phyloP scores from a whole-genome alignment of 2,888 invertebrate genomes.

The Lampropteryx suffumata region DNA sequence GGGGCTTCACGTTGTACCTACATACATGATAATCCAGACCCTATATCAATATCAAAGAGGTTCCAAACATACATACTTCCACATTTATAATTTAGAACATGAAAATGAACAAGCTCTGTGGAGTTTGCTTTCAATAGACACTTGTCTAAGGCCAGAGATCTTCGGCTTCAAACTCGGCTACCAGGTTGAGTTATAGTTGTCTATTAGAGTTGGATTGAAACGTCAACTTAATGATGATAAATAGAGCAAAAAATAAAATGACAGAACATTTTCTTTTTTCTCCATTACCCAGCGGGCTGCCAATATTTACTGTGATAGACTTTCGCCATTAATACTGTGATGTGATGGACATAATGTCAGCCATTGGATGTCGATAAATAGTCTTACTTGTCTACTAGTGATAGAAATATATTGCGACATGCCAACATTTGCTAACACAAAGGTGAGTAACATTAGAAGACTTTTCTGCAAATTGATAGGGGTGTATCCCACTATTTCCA shows the following conservation, averaged over 20 bases:
- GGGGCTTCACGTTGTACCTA: too few relatives aligned
- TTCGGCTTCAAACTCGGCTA: background rate
- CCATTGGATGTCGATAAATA: background rate
- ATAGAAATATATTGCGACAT: too few relatives aligned
- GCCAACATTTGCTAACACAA: too few relatives aligned
- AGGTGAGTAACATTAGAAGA: too few relatives aligned
- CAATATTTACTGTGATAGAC: constrained; percentile 20
- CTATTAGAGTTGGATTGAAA: constrained; percentile 23
- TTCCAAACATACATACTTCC: too few relatives aligned
- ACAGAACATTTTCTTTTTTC: constrained; percentile 26
- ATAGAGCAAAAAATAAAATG: constrained; percentile 25
- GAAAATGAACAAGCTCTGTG: too few relatives aligned
- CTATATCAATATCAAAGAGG: background rate
- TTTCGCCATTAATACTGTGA: constrained; percentile 20
- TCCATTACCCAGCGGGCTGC: constrained; percentile 19
- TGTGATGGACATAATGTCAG: background rate
- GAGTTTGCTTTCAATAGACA: background rate
- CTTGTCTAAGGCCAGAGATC: background rate
- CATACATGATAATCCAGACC: too few relatives aligned
- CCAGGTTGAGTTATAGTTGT: constrained; percentile 8
- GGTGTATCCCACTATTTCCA: too few relatives aligned
- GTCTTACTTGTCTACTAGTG: too few relatives aligned
- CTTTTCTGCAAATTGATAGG: too few relatives aligned
- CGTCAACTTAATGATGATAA: constrained; percentile 27
- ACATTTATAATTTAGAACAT: too few relatives aligned